Conservation (phyloP, 2,888 invertebrate species). For the Leucophenga montana region DNA sequence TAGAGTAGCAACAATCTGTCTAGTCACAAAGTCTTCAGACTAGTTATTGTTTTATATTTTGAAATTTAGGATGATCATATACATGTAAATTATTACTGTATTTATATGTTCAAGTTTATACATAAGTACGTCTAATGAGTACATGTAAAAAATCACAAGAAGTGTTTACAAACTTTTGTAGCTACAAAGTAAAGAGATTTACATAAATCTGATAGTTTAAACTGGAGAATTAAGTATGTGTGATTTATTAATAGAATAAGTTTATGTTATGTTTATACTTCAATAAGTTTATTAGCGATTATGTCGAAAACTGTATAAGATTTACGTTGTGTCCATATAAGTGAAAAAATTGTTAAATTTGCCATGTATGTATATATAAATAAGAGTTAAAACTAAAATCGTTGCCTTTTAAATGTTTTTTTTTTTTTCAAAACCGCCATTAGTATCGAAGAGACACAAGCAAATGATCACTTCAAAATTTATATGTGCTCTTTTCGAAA, state of each 20-base stretch:
- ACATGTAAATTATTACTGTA: slow-evolving; percentile 20
- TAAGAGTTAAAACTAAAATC: slow-evolving; percentile 37
- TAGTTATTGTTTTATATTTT: slow-evolving; percentile 65
- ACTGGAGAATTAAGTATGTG: slow-evolving; percentile 52
- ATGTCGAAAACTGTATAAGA: slow-evolving; percentile 45
- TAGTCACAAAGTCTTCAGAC: slow-evolving; percentile 71
- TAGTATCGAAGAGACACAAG: no score
- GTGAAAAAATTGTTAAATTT: slow-evolving; percentile 62
- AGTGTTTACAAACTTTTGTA: slow-evolving; percentile 25
- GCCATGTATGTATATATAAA: slow-evolving; percentile 59
- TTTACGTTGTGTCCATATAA: slow-evolving; percentile 52
- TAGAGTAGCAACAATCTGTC: slow-evolving; percentile 54
- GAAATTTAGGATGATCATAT: slow-evolving; percentile 11
- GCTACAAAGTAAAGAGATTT: slow-evolving; percentile 11
- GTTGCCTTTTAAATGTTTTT: not conserved
- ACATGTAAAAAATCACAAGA: slow-evolving; percentile 30
- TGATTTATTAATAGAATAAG: slow-evolving; percentile 57
- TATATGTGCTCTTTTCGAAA: no score
- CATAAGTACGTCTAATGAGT: slow-evolving; percentile 36
- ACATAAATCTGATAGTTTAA: slow-evolving; percentile 13
- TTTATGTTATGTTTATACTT: slow-evolving; percentile 40
- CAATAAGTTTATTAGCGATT: slow-evolving; percentile 34
- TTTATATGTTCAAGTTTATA: not conserved
- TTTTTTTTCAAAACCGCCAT: no score
- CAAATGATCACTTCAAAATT: no score